These are phyloP conservation scores for Epistrophella euchroma DNA, from an alignment of 2,888 invertebrate genomes.

Conservation along the genomic window DNA sequence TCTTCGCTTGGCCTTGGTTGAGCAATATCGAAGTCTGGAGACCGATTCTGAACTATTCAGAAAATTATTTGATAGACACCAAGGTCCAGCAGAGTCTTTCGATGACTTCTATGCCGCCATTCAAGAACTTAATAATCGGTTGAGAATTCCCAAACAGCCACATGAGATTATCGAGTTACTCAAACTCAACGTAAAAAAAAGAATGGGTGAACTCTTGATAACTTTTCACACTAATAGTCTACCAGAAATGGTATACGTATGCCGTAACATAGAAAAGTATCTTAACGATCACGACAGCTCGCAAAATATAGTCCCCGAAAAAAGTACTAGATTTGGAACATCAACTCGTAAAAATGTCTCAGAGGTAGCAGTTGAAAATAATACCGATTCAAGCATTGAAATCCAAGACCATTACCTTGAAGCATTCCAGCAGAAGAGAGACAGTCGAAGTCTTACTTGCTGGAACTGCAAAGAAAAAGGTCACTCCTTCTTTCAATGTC, in stretches of 20 bases:
- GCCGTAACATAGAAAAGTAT: not conserved
- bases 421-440: too few species aligned
- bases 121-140: not conserved
- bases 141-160: constrained; percentile 1
- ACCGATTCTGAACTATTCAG: constrained; percentile 9
- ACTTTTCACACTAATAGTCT: not conserved
- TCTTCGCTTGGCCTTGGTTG: not conserved
- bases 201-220: constrained; percentile 2
- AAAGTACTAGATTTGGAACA: not conserved
- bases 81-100: not conserved
- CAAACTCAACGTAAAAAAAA: not conserved
- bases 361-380: not conserved
- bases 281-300: not conserved
- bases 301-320: not conserved
- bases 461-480: not conserved
- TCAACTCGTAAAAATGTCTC: not conserved
- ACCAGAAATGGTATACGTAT: not conserved
- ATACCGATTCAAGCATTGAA: too few species aligned
- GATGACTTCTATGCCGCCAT: constrained; percentile 14
- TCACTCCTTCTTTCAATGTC: not conserved
- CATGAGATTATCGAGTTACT: not conserved
- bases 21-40: constrained; percentile 24
- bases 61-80: constrained; percentile 1
- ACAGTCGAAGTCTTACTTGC: not conserved
- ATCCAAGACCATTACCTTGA: too few species aligned